Conservation (phyloP, 2,797 vertebrate species). For the Cuculus canorus region DNA sequence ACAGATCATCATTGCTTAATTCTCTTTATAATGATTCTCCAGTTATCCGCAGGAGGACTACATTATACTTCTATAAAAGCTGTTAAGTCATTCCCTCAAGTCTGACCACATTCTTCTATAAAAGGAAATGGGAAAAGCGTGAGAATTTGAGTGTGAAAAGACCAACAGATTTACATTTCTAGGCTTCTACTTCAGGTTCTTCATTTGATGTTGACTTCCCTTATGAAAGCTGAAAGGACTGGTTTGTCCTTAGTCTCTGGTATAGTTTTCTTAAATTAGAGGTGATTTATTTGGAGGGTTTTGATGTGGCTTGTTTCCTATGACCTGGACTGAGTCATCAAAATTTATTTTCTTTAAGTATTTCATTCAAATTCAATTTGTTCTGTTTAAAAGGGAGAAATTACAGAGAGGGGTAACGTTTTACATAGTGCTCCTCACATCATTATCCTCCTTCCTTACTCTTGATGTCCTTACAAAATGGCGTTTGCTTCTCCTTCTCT, state of each 20-base stretch:
- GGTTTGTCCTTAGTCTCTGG: constrained; percentile 41
- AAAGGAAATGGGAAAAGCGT: not conserved
- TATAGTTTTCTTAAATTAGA: constrained; percentile 51
- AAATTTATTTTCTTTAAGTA: constrained; percentile 26
- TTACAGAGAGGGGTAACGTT: not conserved
- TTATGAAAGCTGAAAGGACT: constrained; percentile 49
- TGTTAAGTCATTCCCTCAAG: constrained; percentile 12
- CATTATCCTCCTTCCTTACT: not conserved
- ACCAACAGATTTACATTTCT: constrained; percentile 37
- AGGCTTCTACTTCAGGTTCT: not conserved
- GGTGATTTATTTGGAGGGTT: constrained; percentile 8
- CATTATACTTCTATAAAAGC: not conserved
- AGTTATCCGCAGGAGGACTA: not conserved
- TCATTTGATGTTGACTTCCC: constrained; percentile 40
- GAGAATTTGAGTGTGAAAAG: constrained; percentile 52
- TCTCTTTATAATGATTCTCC: not conserved
- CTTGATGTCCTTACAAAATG: not conserved
- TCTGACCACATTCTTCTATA: not conserved
- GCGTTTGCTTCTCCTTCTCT: not conserved
- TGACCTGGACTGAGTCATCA: not conserved
- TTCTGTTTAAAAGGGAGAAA: constrained; percentile 6
- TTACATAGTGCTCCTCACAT: not conserved
- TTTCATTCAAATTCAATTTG: not conserved
- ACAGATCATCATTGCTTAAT: not conserved
- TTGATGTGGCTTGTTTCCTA: constrained; percentile 55